A percentile compares a stretch with the other conserved stretches of the same genome.
phyloP scores from a whole-genome alignment of 2,113 vertebrate species.

The Rhea americana region DNA sequence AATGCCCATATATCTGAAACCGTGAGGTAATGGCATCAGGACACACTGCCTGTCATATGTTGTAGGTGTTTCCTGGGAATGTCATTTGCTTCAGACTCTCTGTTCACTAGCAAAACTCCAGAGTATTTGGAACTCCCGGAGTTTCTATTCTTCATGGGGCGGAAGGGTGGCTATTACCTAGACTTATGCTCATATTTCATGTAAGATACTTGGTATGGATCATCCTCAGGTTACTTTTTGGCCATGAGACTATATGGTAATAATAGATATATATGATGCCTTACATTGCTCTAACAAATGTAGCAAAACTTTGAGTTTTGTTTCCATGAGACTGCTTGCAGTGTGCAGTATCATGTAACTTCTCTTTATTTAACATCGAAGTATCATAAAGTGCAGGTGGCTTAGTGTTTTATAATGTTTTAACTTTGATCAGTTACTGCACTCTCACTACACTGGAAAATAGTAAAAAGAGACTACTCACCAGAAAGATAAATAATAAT shows the following conservation, averaged over 20 bases:
- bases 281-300: not conserved
- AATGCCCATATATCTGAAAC: not conserved
- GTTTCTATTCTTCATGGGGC: not conserved
- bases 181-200: not conserved
- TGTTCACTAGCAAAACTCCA: not conserved
- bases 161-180: not conserved
- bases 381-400: not conserved
- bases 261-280: not conserved
- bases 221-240: constrained; percentile 25
- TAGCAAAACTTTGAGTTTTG: not conserved
- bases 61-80: not conserved
- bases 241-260: not conserved
- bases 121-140: not conserved
- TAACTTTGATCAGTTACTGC: not conserved
- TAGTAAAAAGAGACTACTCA: not conserved
- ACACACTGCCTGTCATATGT: not conserved
- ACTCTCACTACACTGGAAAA: not conserved
- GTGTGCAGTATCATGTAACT: not conserved
- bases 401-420: not conserved
- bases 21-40: not conserved
- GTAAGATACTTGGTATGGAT: not conserved
- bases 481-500: not conserved
- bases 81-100: not conserved
- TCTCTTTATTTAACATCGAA: not conserved
- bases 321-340: not conserved